A percentile compares a stretch with the other conserved stretches of the same genome.
phyloP scores from a whole-genome alignment of 1,140 invertebrate genomes.

The Oedothorax gibbosus region DNA sequence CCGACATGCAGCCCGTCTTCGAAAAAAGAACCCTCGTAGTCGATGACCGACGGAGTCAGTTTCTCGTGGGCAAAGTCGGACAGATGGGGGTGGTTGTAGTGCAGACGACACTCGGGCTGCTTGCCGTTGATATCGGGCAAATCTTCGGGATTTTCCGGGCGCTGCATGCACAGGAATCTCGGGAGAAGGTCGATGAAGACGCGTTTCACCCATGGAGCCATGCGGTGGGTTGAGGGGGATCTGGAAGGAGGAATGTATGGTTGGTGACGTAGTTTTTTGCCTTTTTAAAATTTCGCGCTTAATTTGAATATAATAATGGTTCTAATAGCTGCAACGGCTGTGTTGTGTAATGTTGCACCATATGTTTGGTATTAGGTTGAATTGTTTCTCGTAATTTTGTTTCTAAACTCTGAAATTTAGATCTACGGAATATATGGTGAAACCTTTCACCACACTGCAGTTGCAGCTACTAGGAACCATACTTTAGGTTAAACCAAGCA shows the following conservation, averaged over 20 bases:
- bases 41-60: conserved; percentile 16
- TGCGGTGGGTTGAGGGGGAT: conserved; percentile 95
- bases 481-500: too few relatives aligned
- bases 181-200: conserved; percentile 89
- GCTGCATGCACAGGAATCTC: conserved; percentile 81
- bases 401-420: too few relatives aligned
- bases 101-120: not conserved
- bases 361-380: too few relatives aligned
- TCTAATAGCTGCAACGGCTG: too few relatives aligned
- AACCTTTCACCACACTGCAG: too few relatives aligned
- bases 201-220: conserved; percentile 86
- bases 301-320: too few relatives aligned
- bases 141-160: conserved; percentile 55
- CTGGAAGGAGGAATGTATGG: conserved; percentile 66
- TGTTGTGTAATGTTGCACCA: too few relatives aligned
- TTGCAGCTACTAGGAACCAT: too few relatives aligned
- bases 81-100: conserved; percentile 3
- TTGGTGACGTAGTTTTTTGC: not conserved
- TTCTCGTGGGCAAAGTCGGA: conserved; percentile 10
- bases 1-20: conserved; percentile 25
- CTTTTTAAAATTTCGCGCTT: too few relatives aligned
- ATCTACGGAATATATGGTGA: too few relatives aligned
- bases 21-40: conserved; percentile 38
- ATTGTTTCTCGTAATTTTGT: too few relatives aligned
- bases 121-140: conserved; percentile 15